Evolutionary conservation across 2,113 vertebrate species (phyloP).

Genomic region (Gallinago paraguaiae): DNA sequence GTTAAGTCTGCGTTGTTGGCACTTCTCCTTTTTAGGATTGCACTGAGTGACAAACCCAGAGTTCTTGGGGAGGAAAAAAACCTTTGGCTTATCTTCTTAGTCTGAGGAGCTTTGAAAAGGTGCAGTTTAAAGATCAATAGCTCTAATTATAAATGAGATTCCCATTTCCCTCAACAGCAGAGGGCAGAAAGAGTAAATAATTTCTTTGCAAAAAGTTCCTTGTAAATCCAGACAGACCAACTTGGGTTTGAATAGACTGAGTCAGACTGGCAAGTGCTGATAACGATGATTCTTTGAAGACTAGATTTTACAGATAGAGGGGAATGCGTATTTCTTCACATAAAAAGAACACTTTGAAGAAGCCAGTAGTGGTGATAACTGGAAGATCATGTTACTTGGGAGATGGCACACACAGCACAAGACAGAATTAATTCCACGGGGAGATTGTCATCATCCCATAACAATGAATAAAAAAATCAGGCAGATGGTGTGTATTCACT

Average conservation of each 20-base stretch:
- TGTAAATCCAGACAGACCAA: not conserved
- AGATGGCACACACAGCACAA: not conserved
- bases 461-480: not conserved
- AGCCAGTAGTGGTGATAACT: not conserved
- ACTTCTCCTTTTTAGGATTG: not conserved
- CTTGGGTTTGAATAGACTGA: not conserved
- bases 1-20: not conserved
- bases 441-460: not conserved
- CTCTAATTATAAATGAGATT: conserved; percentile 16
- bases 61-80: not conserved
- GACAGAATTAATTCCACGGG: not conserved
- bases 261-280: conserved; percentile 24
- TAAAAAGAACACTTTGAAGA: not conserved
- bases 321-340: not conserved
- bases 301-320: not conserved
- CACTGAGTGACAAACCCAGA: not conserved
- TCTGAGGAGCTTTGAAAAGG: not conserved
- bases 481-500: not conserved
- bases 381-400: not conserved
- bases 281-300: not conserved
- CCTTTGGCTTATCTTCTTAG: not conserved
- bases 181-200: not conserved
- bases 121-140: not conserved
- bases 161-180: not conserved
- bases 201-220: not conserved